Evolutionary conservation across 2,888 invertebrate genomes (phyloP).

Genomic region (Altica lythri): DNA sequence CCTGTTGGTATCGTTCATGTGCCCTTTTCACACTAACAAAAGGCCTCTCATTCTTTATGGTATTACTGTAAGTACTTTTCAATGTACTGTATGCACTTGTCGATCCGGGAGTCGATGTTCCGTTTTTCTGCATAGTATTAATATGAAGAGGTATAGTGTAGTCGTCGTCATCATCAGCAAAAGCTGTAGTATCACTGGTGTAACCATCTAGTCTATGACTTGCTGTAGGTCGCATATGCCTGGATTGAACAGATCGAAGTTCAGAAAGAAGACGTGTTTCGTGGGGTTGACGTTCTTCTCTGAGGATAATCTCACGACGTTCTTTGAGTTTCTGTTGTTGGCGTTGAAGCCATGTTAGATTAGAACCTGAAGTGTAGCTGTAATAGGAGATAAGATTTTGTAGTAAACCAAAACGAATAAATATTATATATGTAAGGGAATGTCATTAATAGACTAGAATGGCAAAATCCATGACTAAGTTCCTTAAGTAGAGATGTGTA

Average conservation of each 20-base stretch:
- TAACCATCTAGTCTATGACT: slow-evolving; percentile 71
- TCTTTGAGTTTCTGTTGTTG: slow-evolving; percentile 83
- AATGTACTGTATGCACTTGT: slow-evolving; percentile 41
- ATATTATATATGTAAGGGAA: too few relatives aligned
- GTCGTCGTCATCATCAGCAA: slow-evolving; percentile 76
- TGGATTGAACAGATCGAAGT: slow-evolving; percentile 60
- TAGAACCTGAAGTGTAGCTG: slow-evolving; percentile 50
- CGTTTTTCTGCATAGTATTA: slow-evolving; percentile 59
- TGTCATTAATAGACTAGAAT: too few relatives aligned
- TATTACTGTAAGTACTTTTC: slow-evolving; percentile 44
- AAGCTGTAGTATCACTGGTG: slow-evolving; percentile 76
- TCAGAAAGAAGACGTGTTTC: slow-evolving; percentile 68
- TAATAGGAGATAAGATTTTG: slow-evolving; percentile 23
- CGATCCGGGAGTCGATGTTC: slow-evolving; percentile 42
- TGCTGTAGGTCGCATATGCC: slow-evolving; percentile 56
- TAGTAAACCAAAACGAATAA: slow-evolving; percentile 10
- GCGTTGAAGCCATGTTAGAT: slow-evolving; percentile 78
- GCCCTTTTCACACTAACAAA: slow-evolving; percentile 67
- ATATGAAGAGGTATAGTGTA: slow-evolving; percentile 73
- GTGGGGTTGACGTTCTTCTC: slow-evolving; percentile 73
- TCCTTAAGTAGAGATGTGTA: too few relatives aligned
- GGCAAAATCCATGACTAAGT: too few relatives aligned
- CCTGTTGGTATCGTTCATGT: slow-evolving; percentile 56
- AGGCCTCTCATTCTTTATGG: slow-evolving; percentile 61
- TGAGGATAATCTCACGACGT: slow-evolving; percentile 72